phyloP scores from a whole-genome alignment of 2,113 vertebrate species.

The Euleptes europaea region DNA sequence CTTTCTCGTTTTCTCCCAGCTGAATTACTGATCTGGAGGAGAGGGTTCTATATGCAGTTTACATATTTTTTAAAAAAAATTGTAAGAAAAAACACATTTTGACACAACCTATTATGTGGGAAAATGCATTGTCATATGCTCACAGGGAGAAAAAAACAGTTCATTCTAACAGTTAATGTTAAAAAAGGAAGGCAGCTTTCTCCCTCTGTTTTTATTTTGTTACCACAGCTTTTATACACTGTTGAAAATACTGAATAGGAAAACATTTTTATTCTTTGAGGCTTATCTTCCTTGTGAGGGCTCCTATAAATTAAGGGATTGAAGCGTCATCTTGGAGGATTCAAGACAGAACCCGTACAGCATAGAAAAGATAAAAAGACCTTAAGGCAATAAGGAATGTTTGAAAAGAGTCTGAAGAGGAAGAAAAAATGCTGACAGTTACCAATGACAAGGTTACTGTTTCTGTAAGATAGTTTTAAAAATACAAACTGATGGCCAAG shows the following conservation, averaged over 20 bases:
- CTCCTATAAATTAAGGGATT: not conserved
- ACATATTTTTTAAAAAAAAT: not conserved
- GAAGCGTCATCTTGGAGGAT: not conserved
- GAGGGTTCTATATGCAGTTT: not conserved
- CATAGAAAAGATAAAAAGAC: slow-evolving; percentile 18
- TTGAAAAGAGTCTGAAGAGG: not conserved
- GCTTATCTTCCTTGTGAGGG: not conserved
- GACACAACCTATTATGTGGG: not conserved
- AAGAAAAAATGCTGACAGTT: not conserved
- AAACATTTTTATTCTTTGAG: not conserved
- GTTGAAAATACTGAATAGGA: not conserved
- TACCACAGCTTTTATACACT: not conserved
- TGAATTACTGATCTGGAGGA: not conserved
- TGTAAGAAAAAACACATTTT: not conserved
- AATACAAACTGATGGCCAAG: not conserved
- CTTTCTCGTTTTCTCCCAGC: too few relatives aligned
- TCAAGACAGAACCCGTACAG: not conserved
- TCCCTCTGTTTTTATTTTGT: not conserved
- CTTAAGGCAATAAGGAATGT: not conserved
- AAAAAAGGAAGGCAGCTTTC: not conserved
- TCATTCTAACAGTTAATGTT: not conserved
- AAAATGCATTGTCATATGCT: not conserved
- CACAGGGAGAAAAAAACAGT: not conserved
- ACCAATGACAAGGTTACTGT: not conserved
- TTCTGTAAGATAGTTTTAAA: not conserved